Evolutionary conservation across 1,140 invertebrate genomes (phyloP).

Genomic region (Pollicipes pollicipes): DNA sequence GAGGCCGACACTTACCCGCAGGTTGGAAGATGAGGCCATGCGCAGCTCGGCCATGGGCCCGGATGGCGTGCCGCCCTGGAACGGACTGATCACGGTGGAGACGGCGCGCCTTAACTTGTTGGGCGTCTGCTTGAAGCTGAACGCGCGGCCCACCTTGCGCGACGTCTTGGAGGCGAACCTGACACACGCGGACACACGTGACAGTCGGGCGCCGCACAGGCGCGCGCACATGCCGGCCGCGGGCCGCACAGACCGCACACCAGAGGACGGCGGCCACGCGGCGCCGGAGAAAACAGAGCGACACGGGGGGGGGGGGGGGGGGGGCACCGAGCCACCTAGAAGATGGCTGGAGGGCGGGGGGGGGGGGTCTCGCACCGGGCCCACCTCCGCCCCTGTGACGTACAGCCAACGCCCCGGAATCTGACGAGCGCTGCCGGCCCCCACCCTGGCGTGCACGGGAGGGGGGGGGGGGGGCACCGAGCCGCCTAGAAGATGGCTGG

Average conservation of each 20-base stretch:
- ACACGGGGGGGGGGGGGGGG: background rate
- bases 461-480: no score
- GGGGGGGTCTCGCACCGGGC: no score
- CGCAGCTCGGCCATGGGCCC: constrained; percentile 14
- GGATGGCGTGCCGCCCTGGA: constrained; percentile 15
- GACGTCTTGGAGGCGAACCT: constrained; percentile 40
- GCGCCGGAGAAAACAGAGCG: background rate
- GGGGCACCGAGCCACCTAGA: no score
- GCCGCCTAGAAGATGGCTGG: no score
- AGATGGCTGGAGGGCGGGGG: no score
- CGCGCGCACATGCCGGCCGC: background rate
- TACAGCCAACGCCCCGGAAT: no score
- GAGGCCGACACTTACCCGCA: constrained; percentile 18
- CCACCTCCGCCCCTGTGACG: no score
- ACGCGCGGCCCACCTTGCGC: constrained; percentile 74
- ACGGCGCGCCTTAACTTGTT: constrained; percentile 80
- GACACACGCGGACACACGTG: constrained; percentile 7
- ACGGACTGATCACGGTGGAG: constrained; percentile 80
- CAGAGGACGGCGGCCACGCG: background rate
- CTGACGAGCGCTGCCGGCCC: no score
- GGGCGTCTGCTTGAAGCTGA: constrained; percentile 87
- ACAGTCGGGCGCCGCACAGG: background rate
- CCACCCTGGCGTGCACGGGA: no score
- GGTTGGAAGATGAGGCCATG: constrained; percentile 17
- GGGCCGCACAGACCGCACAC: background rate